A percentile compares a stretch with the other conserved stretches of the same genome.
Evolutionary conservation across 2,888 invertebrate species (phyloP).

Genomic region (Rhagium mordax): DNA sequence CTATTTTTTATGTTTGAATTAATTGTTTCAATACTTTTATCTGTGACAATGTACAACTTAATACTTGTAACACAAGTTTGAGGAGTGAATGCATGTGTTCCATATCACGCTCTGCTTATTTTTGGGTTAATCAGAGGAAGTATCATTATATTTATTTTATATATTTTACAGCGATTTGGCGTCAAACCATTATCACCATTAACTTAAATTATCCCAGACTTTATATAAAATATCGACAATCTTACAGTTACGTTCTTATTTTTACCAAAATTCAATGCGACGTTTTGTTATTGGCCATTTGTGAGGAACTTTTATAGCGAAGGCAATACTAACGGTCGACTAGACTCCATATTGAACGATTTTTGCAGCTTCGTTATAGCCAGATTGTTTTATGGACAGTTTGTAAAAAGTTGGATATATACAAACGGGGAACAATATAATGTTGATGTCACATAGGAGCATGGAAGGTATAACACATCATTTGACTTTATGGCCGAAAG

Average conservation of each 20-base stretch:
- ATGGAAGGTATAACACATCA: conserved; percentile 14
- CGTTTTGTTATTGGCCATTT: conserved; percentile 46
- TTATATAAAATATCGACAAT: neutral
- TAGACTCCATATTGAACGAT: conserved; percentile 41
- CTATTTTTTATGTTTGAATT: no score
- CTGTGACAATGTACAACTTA: no score
- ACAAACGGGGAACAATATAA: conserved; percentile 20
- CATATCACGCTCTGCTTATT: no score
- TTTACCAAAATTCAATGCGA: conserved; percentile 29
- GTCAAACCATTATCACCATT: neutral
- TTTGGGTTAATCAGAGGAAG: no score
- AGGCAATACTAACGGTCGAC: conserved; percentile 40
- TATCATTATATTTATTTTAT: no score
- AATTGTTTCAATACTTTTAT: no score
- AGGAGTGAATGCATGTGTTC: no score
- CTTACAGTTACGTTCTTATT: conserved; percentile 18
- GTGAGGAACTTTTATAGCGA: conserved; percentile 44
- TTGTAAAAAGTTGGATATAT: conserved; percentile 27
- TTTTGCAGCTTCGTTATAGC: conserved; percentile 21
- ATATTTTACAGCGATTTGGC: no score
- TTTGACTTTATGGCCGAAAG: conserved; percentile 21
- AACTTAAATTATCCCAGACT: neutral
- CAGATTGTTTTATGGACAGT: conserved; percentile 33
- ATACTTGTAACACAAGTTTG: no score
- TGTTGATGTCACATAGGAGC: neutral